Percentiles rank a stretch among this genome's conserved stretches.
Conservation (phyloP, 1,140 invertebrate genomes). For the Drosophila kanapiae region DNA sequence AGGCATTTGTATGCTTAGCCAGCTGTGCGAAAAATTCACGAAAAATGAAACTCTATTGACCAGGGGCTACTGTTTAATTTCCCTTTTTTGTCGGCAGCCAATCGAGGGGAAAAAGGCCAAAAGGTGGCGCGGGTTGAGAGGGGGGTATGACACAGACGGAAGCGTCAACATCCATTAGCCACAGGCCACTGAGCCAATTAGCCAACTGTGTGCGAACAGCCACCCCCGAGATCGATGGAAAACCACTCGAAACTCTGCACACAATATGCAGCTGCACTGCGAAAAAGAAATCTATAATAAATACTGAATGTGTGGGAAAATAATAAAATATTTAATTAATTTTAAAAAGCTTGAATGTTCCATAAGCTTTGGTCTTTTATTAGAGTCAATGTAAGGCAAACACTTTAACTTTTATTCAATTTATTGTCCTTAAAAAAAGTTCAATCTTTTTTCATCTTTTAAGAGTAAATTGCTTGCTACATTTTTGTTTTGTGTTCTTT, state of each 20-base stretch:
- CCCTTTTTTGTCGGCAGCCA: constrained; percentile 49
- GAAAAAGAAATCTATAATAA: no score
- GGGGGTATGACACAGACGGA: constrained; percentile 34
- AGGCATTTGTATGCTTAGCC: constrained; percentile 8
- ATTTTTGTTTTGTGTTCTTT: neutral
- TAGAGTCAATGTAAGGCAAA: no score
- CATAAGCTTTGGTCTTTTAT: no score
- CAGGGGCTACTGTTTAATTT: constrained; percentile 58
- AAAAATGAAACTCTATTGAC: constrained; percentile 34
- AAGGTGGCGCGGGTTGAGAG: neutral
- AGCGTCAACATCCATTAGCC: constrained; percentile 76
- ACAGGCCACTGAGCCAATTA: constrained; percentile 71
- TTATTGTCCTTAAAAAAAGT: no score
- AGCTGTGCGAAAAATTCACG: constrained; percentile 60
- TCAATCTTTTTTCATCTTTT: no score
- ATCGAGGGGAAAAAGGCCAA: constrained; percentile 59
- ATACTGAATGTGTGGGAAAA: no score
- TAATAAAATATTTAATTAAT: no score
- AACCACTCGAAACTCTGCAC: constrained; percentile 16
- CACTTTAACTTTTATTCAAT: no score
- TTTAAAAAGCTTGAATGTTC: no score
- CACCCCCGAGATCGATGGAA: constrained; percentile 26
- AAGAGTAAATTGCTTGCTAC: no score
- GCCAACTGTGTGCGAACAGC: constrained; percentile 48
- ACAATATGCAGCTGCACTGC: no score